These are phyloP conservation scores for Drosophila hamatofila DNA, from an alignment of 2,888 invertebrate genomes.

Conservation along the genomic window DNA sequence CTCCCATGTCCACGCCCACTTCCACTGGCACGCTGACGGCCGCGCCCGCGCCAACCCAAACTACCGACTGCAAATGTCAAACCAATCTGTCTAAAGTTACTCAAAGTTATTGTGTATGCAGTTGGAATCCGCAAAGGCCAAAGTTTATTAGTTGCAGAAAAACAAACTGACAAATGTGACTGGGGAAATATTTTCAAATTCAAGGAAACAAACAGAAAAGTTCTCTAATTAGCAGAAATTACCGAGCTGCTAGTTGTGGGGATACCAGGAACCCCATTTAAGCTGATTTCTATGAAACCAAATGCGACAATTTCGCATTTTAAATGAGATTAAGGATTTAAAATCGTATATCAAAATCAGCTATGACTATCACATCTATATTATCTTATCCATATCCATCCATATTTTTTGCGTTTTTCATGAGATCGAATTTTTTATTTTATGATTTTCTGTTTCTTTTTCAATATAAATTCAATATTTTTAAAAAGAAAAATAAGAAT, in stretches of 20 bases:
- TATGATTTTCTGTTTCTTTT: too few relatives aligned
- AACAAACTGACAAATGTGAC: background rate
- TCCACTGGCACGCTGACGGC: too few relatives aligned
- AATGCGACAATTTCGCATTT: background rate
- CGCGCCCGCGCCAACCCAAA: background rate
- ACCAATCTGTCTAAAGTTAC: conserved; percentile 1
- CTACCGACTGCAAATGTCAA: conserved; percentile 7
- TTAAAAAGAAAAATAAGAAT: too few relatives aligned
- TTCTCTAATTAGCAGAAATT: background rate
- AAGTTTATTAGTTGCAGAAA: conserved; percentile 4
- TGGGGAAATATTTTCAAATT: background rate
- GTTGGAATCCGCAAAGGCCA: conserved; percentile 1
- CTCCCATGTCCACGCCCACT: too few relatives aligned
- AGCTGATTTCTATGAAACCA: background rate
- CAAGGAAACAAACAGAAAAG: background rate
- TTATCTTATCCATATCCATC: too few relatives aligned
- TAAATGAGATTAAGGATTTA: too few relatives aligned
- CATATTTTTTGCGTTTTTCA: too few relatives aligned
- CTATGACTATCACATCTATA: too few relatives aligned
- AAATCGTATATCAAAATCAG: background rate
- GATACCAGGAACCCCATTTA: background rate
- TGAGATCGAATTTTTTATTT: too few relatives aligned
- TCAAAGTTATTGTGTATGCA: background rate
- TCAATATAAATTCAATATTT: too few relatives aligned
- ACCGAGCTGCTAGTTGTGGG: background rate